Conservation (phyloP, 2,113 vertebrate genomes). For the Stercorarius parasiticus region DNA sequence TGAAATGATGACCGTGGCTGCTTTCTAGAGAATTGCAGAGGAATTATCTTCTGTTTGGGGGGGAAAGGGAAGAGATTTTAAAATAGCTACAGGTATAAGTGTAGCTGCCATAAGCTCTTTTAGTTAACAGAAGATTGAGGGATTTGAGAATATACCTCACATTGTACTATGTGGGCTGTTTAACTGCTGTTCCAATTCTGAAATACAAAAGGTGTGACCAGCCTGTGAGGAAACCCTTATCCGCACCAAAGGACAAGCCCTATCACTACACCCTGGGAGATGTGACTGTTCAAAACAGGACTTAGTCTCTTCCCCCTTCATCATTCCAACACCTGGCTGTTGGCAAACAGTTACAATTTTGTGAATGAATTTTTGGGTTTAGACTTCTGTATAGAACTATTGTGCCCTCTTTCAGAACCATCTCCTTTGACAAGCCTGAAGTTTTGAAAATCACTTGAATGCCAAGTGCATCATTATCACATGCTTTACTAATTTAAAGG, state of each 20-base stretch:
- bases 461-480: background rate
- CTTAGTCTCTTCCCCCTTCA: background rate
- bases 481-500: constrained; percentile 9
- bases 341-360: background rate
- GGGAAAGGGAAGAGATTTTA: background rate
- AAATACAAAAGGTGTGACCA: background rate
- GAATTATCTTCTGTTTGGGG: background rate
- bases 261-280: background rate
- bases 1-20: background rate
- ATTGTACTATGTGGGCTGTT: background rate
- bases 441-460: background rate
- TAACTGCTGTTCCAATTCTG: background rate
- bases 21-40: background rate
- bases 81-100: background rate
- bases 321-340: background rate
- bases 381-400: background rate
- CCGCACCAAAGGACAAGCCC: background rate
- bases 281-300: background rate
- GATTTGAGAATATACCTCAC: background rate
- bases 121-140: background rate
- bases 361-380: background rate
- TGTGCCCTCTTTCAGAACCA: background rate
- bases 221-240: background rate
- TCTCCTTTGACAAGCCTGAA: background rate
- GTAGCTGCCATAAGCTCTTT: background rate